phyloP scores from a whole-genome alignment of 2,113 vertebrate species.

The Neopipo cinnamomea region DNA sequence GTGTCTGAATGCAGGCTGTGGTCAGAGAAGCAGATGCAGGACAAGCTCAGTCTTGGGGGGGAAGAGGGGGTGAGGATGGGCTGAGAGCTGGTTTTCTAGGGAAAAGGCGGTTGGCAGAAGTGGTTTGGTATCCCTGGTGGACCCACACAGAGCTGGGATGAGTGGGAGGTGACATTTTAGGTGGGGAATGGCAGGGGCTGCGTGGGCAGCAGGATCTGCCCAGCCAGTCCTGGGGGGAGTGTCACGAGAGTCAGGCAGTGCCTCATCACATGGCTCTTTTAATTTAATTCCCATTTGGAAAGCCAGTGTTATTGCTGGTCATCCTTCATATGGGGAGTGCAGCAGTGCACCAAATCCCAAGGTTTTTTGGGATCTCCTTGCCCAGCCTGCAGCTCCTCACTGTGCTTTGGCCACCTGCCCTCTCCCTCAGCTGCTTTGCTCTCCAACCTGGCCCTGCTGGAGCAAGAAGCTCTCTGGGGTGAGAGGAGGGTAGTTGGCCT shows the following conservation, averaged over 20 bases:
- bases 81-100: neutral
- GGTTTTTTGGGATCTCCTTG: neutral
- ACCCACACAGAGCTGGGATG: neutral
- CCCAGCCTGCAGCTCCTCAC: neutral
- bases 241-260: neutral
- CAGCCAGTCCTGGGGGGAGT: rapidly evolving
- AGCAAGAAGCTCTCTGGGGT: neutral
- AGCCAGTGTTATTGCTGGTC: neutral
- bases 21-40: neutral
- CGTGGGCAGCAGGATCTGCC: neutral
- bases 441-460: neutral
- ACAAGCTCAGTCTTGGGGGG: rapidly evolving
- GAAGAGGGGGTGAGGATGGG: neutral
- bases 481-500: neutral
- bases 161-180: neutral
- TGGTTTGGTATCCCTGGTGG: neutral
- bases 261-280: rapidly evolving
- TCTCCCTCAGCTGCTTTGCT: neutral
- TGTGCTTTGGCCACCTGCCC: neutral
- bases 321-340: neutral
- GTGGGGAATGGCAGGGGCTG: rapidly evolving
- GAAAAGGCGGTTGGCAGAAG: neutral
- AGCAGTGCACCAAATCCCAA: neutral
- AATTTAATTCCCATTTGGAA: neutral
- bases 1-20: neutral